A percentile compares a stretch with the other conserved stretches of the same genome.
Evolutionary conservation across 2,113 vertebrate genomes (phyloP).

Genomic region (Podilymbus podiceps): DNA sequence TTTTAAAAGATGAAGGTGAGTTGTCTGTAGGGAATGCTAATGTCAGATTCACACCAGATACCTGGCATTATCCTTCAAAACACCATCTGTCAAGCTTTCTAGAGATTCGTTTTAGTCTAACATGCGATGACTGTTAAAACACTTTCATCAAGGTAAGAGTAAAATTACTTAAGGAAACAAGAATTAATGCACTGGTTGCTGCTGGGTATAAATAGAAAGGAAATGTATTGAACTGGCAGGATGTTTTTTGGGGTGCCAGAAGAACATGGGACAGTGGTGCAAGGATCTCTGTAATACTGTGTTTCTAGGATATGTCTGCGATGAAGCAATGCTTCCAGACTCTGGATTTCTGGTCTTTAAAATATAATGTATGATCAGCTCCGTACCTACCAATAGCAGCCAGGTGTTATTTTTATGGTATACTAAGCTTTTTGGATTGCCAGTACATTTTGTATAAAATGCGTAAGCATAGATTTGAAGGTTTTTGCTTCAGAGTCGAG

Average conservation of each 20-base stretch:
- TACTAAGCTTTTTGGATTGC: not conserved
- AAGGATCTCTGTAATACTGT: not conserved
- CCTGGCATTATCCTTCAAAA: slow-evolving; percentile 59
- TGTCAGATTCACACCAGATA: slow-evolving; percentile 44
- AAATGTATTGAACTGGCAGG: not conserved
- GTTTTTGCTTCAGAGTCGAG: not conserved
- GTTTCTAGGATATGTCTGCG: not conserved
- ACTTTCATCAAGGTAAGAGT: slow-evolving; percentile 6
- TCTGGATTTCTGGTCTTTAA: not conserved
- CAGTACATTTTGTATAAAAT: not conserved
- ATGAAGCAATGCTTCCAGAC: not conserved
- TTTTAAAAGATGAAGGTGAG: slow-evolving; percentile 31
- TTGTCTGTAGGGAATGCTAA: slow-evolving; percentile 40
- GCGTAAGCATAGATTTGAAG: not conserved
- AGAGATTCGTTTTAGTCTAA: slow-evolving; percentile 20
- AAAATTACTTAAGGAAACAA: slow-evolving; percentile 8
- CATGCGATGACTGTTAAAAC: not conserved
- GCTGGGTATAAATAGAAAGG: not conserved
- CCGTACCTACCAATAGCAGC: not conserved
- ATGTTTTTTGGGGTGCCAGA: not conserved
- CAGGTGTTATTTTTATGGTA: not conserved
- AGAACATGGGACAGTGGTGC: not conserved
- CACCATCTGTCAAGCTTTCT: slow-evolving; percentile 61
- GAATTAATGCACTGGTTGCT: not conserved
- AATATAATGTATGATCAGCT: not conserved